These are phyloP conservation scores for Epicauta chinensis DNA, from an alignment of 1,140 invertebrate species.

Conservation along the genomic window DNA sequence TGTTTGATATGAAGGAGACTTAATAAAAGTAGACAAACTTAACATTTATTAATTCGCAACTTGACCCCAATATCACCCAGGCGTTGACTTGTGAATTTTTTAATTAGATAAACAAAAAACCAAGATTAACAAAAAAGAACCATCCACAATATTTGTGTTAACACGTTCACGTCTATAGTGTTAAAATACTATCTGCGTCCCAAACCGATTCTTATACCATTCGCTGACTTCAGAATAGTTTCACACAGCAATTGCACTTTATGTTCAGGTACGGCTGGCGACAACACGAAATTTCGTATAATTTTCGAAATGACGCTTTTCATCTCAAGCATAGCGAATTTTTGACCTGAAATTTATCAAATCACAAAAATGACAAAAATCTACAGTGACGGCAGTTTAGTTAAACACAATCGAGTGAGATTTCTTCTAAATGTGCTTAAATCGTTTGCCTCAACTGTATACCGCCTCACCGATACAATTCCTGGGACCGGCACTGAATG, in stretches of 20 bases:
- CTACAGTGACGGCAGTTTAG: no score
- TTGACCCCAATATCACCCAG: no score
- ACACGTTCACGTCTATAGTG: no score
- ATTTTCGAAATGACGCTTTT: slow-evolving; percentile 4
- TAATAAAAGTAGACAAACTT: no score
- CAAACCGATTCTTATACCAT: slow-evolving; percentile 3
- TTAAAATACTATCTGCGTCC: not conserved
- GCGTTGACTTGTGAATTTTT: no score
- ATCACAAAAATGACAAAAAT: no score
- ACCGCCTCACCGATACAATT: slow-evolving; percentile 52
- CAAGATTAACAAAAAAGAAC: no score
- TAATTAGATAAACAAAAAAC: no score
- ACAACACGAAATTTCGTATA: slow-evolving; percentile 3
- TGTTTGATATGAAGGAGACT: no score
- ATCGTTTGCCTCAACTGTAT: not conserved
- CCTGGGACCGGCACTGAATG: slow-evolving; percentile 51
- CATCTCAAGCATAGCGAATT: slow-evolving; percentile 1
- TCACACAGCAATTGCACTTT: not conserved
- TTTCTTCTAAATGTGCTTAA: not conserved
- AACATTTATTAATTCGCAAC: no score
- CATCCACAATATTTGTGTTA: no score
- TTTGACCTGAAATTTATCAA: slow-evolving; percentile 1
- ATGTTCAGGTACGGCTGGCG: not conserved
- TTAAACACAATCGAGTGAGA: no score
- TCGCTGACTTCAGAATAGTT: not conserved